phyloP scores from a whole-genome alignment of 2,888 invertebrate genomes.

The Melikaiella ostensackeni region DNA sequence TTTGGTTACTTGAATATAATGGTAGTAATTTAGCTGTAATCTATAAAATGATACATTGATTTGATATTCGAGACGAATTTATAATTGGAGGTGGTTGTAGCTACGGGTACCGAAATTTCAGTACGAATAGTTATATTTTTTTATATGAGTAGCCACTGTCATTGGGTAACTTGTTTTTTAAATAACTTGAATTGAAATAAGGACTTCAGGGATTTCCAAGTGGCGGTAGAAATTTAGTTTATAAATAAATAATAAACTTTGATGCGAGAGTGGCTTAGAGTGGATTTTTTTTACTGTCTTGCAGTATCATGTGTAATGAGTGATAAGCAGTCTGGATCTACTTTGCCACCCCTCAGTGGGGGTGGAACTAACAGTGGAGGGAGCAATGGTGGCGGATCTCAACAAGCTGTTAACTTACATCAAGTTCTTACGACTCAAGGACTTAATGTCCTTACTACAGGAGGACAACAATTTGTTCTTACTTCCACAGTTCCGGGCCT shows the following conservation, averaged over 20 bases:
- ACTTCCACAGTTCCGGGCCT: slow-evolving; percentile 78
- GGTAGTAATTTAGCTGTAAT: too few relatives aligned
- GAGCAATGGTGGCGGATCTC: slow-evolving; percentile 68
- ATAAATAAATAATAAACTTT: neutral
- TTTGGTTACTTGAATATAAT: neutral
- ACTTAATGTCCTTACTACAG: slow-evolving; percentile 74
- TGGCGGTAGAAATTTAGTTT: neutral
- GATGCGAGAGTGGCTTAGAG: neutral
- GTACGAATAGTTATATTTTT: too few relatives aligned
- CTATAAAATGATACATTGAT: too few relatives aligned
- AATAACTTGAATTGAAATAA: neutral
- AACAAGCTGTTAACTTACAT: slow-evolving; percentile 73
- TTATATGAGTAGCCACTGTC: too few relatives aligned
- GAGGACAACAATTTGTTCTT: slow-evolving; percentile 76
- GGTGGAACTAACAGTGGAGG: slow-evolving; percentile 74
- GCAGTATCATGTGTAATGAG: slow-evolving; percentile 76
- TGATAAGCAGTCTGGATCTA: slow-evolving; percentile 75
- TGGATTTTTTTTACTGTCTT: slow-evolving; percentile 48
- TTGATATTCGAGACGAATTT: too few relatives aligned
- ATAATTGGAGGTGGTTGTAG: too few relatives aligned
- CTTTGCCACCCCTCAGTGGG: slow-evolving; percentile 75
- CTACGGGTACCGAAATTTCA: neutral
- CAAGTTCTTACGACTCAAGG: slow-evolving; percentile 75
- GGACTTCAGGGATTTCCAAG: neutral
- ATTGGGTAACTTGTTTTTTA: neutral